Percentiles rank a stretch among this genome's conserved stretches.
phyloP scores from a whole-genome alignment of 1,140 invertebrate genomes.

The Eurosta solidaginis region DNA sequence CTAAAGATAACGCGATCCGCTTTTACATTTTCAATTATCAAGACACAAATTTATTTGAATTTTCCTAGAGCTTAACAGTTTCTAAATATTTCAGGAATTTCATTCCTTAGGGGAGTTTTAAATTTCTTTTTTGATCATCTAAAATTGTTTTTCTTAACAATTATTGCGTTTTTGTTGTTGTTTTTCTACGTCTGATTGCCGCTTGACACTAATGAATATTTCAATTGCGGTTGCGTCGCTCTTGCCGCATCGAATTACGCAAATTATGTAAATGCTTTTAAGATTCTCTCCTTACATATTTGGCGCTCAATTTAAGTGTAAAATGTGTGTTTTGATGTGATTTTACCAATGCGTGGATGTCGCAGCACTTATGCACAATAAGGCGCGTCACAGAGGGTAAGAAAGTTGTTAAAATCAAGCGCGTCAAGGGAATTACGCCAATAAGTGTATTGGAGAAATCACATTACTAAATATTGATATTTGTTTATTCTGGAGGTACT shows the following conservation, averaged over 20 bases:
- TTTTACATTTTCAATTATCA: too few species aligned
- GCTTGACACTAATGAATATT: neutral
- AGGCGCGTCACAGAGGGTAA: neutral
- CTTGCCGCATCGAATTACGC: neutral
- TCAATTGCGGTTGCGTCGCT: neutral
- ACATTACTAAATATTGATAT: neutral
- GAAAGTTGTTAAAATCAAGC: neutral
- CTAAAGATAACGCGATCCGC: neutral
- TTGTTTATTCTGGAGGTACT: neutral
- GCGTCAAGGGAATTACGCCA: neutral
- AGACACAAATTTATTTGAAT: too few species aligned
- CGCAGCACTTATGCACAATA: neutral
- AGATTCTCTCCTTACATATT: too few species aligned
- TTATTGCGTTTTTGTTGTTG: neutral
- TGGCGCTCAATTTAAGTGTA: constrained; percentile 39
- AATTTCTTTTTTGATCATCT: neutral
- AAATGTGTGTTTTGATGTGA: constrained; percentile 49
- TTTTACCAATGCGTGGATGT: constrained; percentile 23
- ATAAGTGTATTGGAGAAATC: neutral
- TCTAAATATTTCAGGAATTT: too few species aligned
- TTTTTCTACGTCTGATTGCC: neutral
- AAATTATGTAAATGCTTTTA: neutral
- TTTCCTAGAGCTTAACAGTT: too few species aligned
- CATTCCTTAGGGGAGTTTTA: too few species aligned
- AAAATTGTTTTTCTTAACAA: neutral